Percentiles rank a stretch among this genome's conserved stretches.
These are phyloP conservation scores for Nomada goodeniana DNA, from an alignment of 2,888 invertebrate genomes.

Conservation along the genomic window DNA sequence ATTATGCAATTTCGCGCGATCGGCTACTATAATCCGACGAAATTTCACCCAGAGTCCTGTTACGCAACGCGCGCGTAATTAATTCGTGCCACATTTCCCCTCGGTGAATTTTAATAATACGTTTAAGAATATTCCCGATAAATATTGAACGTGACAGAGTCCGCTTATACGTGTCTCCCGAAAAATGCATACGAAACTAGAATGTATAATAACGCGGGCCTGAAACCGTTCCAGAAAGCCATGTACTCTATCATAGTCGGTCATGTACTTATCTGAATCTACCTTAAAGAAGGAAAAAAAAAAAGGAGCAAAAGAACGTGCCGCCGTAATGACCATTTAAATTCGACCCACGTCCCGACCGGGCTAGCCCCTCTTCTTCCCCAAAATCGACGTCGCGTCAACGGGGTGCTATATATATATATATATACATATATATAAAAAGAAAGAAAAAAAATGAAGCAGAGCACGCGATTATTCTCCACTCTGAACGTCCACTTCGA, in stretches of 20 bases:
- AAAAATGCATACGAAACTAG: no score
- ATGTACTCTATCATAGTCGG: no score
- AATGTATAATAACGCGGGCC: no score
- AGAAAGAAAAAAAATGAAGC: neutral
- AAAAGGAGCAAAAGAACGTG: neutral
- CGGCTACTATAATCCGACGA: constrained; percentile 25
- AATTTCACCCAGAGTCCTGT: constrained; percentile 1
- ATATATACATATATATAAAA: no score
- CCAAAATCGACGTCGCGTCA: neutral
- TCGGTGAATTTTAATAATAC: neutral
- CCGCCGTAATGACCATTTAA: constrained; percentile 14
- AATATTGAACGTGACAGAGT: no score
- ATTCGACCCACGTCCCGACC: constrained; percentile 46
- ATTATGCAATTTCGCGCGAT: constrained; percentile 27
- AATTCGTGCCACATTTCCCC: constrained; percentile 14
- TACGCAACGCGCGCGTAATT: constrained; percentile 25
- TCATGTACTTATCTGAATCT: constrained; percentile 27
- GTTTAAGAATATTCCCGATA: no score
- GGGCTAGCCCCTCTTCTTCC: neutral
- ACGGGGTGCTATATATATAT: no score
- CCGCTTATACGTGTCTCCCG: no score
- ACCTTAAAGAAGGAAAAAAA: neutral
- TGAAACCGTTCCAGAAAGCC: no score
- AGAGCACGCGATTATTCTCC: neutral
- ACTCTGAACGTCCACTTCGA: neutral